Evolutionary conservation across 2,797 vertebrate genomes (phyloP).

Genomic region (Malurus splendens): DNA sequence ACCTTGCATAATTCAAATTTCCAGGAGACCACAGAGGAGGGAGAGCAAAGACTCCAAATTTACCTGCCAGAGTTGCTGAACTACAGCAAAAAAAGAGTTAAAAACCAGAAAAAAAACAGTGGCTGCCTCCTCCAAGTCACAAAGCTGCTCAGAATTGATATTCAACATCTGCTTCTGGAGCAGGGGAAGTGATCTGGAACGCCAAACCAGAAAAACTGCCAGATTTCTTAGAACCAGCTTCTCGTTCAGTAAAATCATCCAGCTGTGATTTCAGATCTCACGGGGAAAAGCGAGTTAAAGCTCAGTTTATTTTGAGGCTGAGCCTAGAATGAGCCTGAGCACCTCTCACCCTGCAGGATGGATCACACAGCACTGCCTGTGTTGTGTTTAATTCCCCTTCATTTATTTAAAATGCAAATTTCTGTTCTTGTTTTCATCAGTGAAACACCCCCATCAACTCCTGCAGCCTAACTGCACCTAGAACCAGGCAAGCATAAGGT

Average conservation of each 20-base stretch:
- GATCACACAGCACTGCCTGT: not conserved
- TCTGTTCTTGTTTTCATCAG: not conserved
- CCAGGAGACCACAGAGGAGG: not conserved
- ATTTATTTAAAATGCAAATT: rapidly evolving
- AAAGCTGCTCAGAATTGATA: not conserved
- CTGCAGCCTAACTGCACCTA: not conserved
- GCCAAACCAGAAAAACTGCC: not conserved
- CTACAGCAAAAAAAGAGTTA: not conserved
- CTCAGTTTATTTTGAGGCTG: not conserved
- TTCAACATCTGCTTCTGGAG: not conserved
- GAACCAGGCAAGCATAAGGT: not conserved
- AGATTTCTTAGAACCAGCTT: not conserved
- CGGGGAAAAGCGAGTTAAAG: not conserved
- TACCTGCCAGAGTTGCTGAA: not conserved
- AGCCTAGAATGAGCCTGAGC: not conserved
- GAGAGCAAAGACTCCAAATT: not conserved
- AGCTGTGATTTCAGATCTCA: not conserved
- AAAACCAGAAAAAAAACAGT: not conserved
- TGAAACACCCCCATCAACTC: not conserved
- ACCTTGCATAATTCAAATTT: not conserved
- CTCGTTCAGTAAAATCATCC: not conserved
- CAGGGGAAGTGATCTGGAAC: not conserved
- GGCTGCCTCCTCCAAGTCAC: not conserved
- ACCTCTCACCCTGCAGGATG: not conserved
- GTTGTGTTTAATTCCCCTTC: not conserved